A percentile compares a stretch with the other conserved stretches of the same genome.
Conservation (phyloP, 2,888 invertebrate genomes). For the Caenorhabditis becei region DNA sequence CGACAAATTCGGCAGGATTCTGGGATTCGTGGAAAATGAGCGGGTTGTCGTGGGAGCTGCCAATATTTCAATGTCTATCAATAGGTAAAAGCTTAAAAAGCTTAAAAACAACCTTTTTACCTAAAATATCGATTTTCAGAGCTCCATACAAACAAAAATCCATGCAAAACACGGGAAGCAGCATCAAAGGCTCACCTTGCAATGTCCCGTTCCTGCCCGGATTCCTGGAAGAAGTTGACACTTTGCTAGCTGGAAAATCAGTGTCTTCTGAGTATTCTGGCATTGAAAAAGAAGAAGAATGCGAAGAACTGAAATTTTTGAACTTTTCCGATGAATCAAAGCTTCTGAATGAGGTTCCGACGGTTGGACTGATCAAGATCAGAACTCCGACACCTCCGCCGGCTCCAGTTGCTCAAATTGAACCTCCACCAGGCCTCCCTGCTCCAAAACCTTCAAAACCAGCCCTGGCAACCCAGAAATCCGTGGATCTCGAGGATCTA, state of each 20-base stretch:
- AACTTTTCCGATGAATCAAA: slow-evolving; percentile 22
- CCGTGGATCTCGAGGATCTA: background rate
- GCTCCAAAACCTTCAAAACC: too few relatives aligned
- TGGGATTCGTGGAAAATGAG: slow-evolving; percentile 26
- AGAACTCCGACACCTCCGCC: background rate
- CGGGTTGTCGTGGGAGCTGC: slow-evolving; percentile 36
- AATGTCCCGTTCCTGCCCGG: slow-evolving; percentile 74
- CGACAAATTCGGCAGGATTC: slow-evolving; percentile 41
- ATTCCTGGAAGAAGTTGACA: slow-evolving; percentile 41
- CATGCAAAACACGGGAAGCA: slow-evolving; percentile 9
- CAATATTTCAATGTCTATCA: slow-evolving; percentile 65
- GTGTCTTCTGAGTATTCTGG: too few relatives aligned
- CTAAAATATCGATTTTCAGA: slow-evolving; percentile 20
- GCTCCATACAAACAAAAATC: slow-evolving; percentile 47
- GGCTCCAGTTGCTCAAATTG: too few relatives aligned
- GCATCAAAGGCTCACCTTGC: slow-evolving; percentile 70
- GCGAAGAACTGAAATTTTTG: slow-evolving; percentile 23
- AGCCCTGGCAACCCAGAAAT: slow-evolving; percentile 5
- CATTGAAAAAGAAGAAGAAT: slow-evolving; percentile 36
- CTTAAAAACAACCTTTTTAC: background rate
- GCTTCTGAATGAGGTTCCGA: slow-evolving; percentile 60
- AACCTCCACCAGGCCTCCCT: too few relatives aligned
- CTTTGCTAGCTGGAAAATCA: slow-evolving; percentile 24
- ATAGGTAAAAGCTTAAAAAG: slow-evolving; percentile 24
- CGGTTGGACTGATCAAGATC: slow-evolving; percentile 21